Evolutionary conservation across 2,888 invertebrate species (phyloP).

Genomic region (Noctua pronuba): DNA sequence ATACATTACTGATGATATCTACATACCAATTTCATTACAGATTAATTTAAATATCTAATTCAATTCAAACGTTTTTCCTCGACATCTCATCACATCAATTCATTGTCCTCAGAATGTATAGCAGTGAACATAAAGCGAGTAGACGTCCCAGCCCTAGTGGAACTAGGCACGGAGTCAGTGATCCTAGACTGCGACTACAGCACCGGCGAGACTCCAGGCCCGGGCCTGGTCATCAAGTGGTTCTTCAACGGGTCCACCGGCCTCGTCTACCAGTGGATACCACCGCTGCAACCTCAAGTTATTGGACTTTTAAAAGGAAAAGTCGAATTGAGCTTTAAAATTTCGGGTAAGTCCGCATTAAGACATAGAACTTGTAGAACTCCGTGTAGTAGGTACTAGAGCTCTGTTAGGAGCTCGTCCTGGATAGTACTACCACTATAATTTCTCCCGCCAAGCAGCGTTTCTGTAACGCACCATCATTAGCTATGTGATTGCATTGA

Average conservation of each 20-base stretch:
- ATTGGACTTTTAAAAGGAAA: slow-evolving; percentile 87
- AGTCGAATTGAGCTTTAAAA: slow-evolving; percentile 84
- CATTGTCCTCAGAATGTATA: slow-evolving; percentile 81
- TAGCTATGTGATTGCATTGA: not conserved
- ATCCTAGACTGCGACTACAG: slow-evolving; percentile 83
- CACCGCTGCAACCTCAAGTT: slow-evolving; percentile 85
- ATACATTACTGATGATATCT: not conserved
- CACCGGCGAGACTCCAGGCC: slow-evolving; percentile 71
- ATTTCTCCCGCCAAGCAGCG: not conserved
- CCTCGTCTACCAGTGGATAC: slow-evolving; percentile 88
- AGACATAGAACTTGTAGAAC: not conserved
- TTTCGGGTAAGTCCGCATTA: slow-evolving; percentile 80
- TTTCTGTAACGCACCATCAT: not conserved
- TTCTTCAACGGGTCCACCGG: slow-evolving; percentile 87
- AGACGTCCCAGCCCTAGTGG: slow-evolving; percentile 84
- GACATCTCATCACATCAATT: not conserved
- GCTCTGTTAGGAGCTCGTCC: not conserved
- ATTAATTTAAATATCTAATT: not conserved
- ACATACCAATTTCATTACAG: not conserved
- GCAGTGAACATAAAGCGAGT: slow-evolving; percentile 87
- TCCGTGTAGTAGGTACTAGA: not conserved
- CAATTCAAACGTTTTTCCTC: not conserved
- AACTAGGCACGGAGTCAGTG: slow-evolving; percentile 81
- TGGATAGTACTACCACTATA: not conserved
- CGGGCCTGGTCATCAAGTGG: slow-evolving; percentile 88